A percentile compares a stretch with the other conserved stretches of the same genome.
Conservation (phyloP, 2,888 invertebrate genomes). For the Ferrisia virgata region DNA sequence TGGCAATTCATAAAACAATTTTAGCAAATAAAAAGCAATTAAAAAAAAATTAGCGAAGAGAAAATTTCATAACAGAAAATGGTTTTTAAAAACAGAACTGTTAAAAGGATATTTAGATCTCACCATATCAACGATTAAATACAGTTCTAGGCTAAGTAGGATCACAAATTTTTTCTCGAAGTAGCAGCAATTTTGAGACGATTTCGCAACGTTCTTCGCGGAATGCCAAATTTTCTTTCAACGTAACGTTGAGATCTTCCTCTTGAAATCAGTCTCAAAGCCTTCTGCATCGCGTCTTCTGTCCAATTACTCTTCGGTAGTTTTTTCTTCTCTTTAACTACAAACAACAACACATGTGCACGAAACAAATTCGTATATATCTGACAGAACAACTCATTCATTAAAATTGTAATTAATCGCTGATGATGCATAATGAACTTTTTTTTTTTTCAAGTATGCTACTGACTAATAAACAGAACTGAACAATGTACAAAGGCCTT, state of each 20-base stretch:
- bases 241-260: constrained; percentile 42
- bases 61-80: not conserved
- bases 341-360: constrained; percentile 34
- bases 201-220: constrained; percentile 38
- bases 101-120: constrained; percentile 16
- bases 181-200: constrained; percentile 40
- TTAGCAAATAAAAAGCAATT: not conserved
- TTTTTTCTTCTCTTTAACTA: constrained; percentile 44
- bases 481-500: not conserved
- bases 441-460: not conserved
- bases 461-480: not conserved
- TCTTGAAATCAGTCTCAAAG: constrained; percentile 42
- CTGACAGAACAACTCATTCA: not conserved
- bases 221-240: constrained; percentile 40
- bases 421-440: not conserved
- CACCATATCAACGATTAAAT: constrained; percentile 19
- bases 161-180: constrained; percentile 34
- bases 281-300: constrained; percentile 42
- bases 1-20: not conserved
- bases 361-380: constrained; percentile 22
- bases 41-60: constrained; percentile 9
- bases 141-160: not conserved
- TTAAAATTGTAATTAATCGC: not conserved
- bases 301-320: constrained; percentile 43
- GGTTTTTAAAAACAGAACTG: constrained; percentile 15